phyloP scores from a whole-genome alignment of 1,140 invertebrate species.

The Camponotus vicinus region DNA sequence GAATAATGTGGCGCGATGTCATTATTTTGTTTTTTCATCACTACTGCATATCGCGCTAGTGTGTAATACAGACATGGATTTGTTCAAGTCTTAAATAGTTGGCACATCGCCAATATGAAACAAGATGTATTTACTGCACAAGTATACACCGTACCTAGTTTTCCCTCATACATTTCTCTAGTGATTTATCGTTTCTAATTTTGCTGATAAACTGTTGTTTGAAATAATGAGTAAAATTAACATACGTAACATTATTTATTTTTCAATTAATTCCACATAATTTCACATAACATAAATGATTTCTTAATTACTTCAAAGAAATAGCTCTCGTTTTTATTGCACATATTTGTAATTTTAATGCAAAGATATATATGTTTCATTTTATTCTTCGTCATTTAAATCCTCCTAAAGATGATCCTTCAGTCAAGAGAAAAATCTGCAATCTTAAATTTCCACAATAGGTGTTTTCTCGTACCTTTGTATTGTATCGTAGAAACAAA shows the following conservation, averaged over 20 bases:
- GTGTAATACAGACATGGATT: neutral
- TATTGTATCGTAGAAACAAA: neutral
- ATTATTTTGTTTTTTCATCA: constrained; percentile 30
- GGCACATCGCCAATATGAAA: constrained; percentile 22
- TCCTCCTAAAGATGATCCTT: neutral
- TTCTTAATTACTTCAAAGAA: neutral
- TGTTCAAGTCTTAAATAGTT: constrained; percentile 30
- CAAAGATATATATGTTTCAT: neutral
- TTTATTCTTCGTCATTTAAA: neutral
- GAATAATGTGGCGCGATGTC: neutral
- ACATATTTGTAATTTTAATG: neutral
- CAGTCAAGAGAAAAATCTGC: neutral
- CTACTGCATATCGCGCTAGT: constrained; percentile 4
- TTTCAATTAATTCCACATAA: neutral
- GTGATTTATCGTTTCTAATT: constrained; percentile 23
- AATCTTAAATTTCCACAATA: neutral
- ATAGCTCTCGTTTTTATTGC: neutral
- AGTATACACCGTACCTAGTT: constrained; percentile 4
- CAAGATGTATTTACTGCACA: constrained; percentile 34
- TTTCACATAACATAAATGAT: constrained; percentile 13
- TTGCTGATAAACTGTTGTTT: constrained; percentile 12
- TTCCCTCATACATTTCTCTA: neutral
- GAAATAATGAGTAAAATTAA: constrained; percentile 8
- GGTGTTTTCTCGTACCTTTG: neutral
- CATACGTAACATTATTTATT: neutral